Evolutionary conservation across 2,888 invertebrate genomes (phyloP).

Genomic region (Nomada ruficornis): DNA sequence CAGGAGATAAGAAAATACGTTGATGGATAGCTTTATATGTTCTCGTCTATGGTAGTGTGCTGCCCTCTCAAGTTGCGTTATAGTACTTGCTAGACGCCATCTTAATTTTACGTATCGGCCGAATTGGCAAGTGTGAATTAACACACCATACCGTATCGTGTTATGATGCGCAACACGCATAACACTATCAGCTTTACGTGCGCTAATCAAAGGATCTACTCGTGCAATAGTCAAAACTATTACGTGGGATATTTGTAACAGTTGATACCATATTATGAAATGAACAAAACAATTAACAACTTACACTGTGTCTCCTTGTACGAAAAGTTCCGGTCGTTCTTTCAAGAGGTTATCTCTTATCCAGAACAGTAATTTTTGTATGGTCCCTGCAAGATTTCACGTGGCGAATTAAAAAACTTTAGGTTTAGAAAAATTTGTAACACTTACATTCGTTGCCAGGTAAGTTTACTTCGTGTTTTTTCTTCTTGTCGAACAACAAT

Average conservation of each 20-base stretch:
- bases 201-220: slow-evolving; percentile 44
- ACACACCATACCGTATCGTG: slow-evolving; percentile 44
- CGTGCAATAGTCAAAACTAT: not conserved
- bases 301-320: slow-evolving; percentile 86
- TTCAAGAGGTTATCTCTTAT: slow-evolving; percentile 93
- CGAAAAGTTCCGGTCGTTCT: slow-evolving; percentile 91
- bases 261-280: not conserved
- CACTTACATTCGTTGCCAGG: slow-evolving; percentile 86
- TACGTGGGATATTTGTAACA: not conserved
- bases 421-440: slow-evolving; percentile 1
- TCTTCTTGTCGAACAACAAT: slow-evolving; percentile 93
- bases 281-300: slow-evolving; percentile 63
- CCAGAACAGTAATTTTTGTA: slow-evolving; percentile 91
- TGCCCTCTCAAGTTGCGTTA: slow-evolving; percentile 27
- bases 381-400: slow-evolving; percentile 86
- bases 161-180: slow-evolving; percentile 32
- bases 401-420: slow-evolving; percentile 1
- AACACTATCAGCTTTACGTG: slow-evolving; percentile 13
- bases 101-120: slow-evolving; percentile 33
- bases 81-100: slow-evolving; percentile 42
- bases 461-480: slow-evolving; percentile 89
- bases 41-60: not conserved
- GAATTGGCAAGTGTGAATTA: slow-evolving; percentile 49
- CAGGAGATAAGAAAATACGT: no score
- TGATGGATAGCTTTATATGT: no score